phyloP scores from a whole-genome alignment of 1,140 invertebrate species.

The Calliphora vicina region DNA sequence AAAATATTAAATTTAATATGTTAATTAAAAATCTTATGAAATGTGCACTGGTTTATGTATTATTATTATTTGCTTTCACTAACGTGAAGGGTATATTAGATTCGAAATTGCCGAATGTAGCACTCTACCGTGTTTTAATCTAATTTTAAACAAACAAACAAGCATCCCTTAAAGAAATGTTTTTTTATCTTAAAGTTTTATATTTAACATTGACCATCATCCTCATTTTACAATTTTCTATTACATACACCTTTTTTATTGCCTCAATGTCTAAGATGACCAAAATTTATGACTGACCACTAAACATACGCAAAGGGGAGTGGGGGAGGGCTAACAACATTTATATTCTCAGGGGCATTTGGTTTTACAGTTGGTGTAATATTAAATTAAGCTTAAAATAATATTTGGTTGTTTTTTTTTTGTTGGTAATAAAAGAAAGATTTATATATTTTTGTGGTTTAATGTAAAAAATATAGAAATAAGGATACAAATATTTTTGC shows the following conservation, averaged over 20 bases:
- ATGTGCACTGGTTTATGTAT: too few relatives aligned
- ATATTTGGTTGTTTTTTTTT: neutral
- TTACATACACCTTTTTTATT: neutral
- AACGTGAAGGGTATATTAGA: too few relatives aligned
- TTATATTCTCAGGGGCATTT: neutral
- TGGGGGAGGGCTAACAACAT: neutral
- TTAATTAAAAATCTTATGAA: too few relatives aligned
- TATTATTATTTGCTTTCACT: too few relatives aligned
- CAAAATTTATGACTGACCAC: conserved; percentile 3
- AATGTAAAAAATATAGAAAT: neutral
- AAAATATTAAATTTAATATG: too few relatives aligned
- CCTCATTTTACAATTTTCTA: neutral
- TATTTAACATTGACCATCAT: neutral
- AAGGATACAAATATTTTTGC: too few relatives aligned
- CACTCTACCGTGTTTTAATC: too few relatives aligned
- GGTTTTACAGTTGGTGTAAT: conserved; percentile 4
- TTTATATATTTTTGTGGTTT: neutral
- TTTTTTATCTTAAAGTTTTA: neutral
- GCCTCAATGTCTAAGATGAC: conserved; percentile 2
- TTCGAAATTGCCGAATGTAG: too few relatives aligned
- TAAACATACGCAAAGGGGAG: neutral
- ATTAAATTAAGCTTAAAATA: conserved; percentile 12
- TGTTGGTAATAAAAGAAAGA: neutral
- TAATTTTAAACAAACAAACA: too few relatives aligned
- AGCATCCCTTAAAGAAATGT: too few relatives aligned